Percentiles rank a stretch among this genome's conserved stretches.
phyloP scores from a whole-genome alignment of 2,888 invertebrate species.

The Drosophila villosipedis region DNA sequence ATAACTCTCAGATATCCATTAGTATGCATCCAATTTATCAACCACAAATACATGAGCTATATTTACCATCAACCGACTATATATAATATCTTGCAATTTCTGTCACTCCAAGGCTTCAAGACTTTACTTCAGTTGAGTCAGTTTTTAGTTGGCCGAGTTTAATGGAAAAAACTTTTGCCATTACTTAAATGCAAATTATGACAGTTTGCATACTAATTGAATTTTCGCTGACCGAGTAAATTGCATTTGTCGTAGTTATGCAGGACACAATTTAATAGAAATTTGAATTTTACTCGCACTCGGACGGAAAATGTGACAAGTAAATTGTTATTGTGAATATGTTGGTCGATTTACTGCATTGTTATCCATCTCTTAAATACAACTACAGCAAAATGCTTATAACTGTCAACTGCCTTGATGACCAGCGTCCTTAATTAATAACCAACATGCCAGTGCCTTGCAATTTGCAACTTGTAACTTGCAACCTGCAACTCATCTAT shows the following conservation, averaged over 20 bases:
- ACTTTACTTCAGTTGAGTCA: not conserved
- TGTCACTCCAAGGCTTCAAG: slow-evolving; percentile 10
- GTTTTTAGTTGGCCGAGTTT: slow-evolving; percentile 39
- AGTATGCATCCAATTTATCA: not conserved
- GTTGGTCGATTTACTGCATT: not conserved
- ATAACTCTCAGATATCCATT: not conserved
- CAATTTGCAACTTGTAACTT: slow-evolving; percentile 15
- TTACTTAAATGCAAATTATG: slow-evolving; percentile 74
- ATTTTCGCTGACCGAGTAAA: slow-evolving; percentile 40
- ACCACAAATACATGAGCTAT: not conserved
- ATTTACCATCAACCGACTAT: not conserved
- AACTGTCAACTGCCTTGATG: slow-evolving; percentile 5
- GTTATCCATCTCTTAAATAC: not conserved
- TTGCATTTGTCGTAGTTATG: slow-evolving; percentile 61
- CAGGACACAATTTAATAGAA: slow-evolving; percentile 16
- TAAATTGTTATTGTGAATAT: not conserved
- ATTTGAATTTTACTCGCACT: not conserved
- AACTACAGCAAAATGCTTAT: slow-evolving; percentile 10
- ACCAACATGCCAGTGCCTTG: slow-evolving; percentile 23
- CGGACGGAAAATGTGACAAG: not conserved
- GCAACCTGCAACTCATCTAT: slow-evolving; percentile 18
- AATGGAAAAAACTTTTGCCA: slow-evolving; percentile 69
- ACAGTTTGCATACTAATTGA: slow-evolving; percentile 67
- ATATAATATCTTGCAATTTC: slow-evolving; percentile 22
- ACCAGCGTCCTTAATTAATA: slow-evolving; percentile 34